Conservation (phyloP, 2,113 vertebrate species). For the Saiga tatarica region DNA sequence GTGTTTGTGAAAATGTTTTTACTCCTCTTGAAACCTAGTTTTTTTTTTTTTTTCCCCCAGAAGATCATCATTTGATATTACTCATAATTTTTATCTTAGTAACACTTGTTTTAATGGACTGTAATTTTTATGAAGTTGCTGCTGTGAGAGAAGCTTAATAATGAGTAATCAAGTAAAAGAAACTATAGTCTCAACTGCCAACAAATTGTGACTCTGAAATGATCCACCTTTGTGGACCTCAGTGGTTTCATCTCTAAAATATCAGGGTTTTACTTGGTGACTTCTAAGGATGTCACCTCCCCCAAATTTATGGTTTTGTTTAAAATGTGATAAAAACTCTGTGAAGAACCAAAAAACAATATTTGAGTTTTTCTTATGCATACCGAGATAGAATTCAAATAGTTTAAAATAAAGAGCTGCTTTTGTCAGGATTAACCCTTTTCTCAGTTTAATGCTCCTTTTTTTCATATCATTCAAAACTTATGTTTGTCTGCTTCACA, state of each 20-base stretch:
- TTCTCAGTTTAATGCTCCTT: not conserved
- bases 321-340: not conserved
- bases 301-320: not conserved
- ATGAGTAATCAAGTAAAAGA: not conserved
- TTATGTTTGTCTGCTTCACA: not conserved
- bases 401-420: constrained; percentile 37
- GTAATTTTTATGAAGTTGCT: not conserved
- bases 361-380: not conserved
- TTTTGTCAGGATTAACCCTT: constrained; percentile 1
- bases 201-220: not conserved
- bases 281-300: not conserved
- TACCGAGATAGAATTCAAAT: not conserved
- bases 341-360: not conserved
- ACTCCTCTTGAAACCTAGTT: not conserved
- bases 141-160: not conserved
- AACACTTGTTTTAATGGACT: not conserved
- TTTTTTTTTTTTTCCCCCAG: not conserved
- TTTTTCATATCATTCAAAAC: constrained; percentile 1
- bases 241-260: not conserved
- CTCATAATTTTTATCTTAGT: constrained; percentile 29
- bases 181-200: not conserved
- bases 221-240: not conserved
- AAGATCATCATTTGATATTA: not conserved
- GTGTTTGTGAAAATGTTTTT: not conserved
- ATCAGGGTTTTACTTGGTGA: not conserved